phyloP scores from a whole-genome alignment of 2,888 invertebrate species.

The Lymantria monacha region DNA sequence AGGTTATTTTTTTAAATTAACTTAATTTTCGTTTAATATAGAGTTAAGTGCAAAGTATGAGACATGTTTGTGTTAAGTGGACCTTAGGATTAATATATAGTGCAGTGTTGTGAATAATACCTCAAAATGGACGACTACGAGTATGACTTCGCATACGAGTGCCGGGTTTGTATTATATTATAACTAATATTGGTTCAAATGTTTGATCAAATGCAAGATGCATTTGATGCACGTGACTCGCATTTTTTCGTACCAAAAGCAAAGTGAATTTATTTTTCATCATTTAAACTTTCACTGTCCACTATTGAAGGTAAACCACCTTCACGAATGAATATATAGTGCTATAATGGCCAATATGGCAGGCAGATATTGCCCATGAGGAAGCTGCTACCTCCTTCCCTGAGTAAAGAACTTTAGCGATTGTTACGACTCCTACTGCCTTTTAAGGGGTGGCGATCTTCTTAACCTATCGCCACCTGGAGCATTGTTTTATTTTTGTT shows the following conservation, averaged over 20 bases:
- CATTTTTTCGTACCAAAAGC: conserved; percentile 1
- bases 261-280: too few relatives aligned
- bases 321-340: too few relatives aligned
- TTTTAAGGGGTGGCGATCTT: too few relatives aligned
- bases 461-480: too few relatives aligned
- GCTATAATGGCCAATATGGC: too few relatives aligned
- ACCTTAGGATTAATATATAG: conserved; percentile 42
- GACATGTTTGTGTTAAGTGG: conserved; percentile 52
- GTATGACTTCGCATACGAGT: conserved; percentile 86
- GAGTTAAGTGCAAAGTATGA: conserved; percentile 38
- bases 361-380: too few relatives aligned
- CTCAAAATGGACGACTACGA: conserved; percentile 78
- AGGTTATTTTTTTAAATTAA: conserved; percentile 36
- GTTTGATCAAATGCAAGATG: conserved; percentile 9
- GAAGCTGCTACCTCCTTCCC: too few relatives aligned
- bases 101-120: conserved; percentile 49
- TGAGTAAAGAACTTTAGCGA: too few relatives aligned
- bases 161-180: conserved; percentile 80
- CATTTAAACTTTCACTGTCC: too few relatives aligned
- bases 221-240: conserved; percentile 12
- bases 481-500: too few relatives aligned
- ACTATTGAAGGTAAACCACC: too few relatives aligned
- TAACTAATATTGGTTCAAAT: conserved; percentile 10
- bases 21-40: conserved; percentile 30
- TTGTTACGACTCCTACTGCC: too few relatives aligned